Base-by-base conservation (phyloP, 2,888 invertebrate genomes). In the Cryptosula pallasiana region DNA sequence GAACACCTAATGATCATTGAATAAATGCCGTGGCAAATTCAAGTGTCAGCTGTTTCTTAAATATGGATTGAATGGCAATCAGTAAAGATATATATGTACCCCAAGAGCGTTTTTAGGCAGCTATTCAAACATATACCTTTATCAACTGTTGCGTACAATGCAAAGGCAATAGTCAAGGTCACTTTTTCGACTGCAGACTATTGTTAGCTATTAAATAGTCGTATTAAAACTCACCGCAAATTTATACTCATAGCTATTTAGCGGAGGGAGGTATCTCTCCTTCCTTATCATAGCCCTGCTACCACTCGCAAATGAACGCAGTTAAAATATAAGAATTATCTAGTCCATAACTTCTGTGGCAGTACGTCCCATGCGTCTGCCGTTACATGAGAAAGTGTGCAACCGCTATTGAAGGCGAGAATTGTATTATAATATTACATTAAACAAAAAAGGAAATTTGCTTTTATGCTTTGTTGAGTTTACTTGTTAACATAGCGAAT, bases 381-480 rank as follows among this genome's bases (percentile, higher is more conserved):
- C 20, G 45, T 20, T 20, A 45, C 45, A 45, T 45, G 45, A 13
- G 9, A 5, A 45, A 45, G 45, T 45, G 45, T 45, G 5, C 20
- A 20, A 45, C 9, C 9, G 9, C 45, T 5, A 5, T 45, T 45
- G 9, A 5, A 45, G 9, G 5, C 45, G 20, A 45, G n/a, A 45
- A 5, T 16, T 32, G 29, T 63, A 63, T 63, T 63, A 27, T 32
- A 32, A 63, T 63, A 63, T 63, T 63, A 32, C 32, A 63, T 63
- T 29, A 63, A 63, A 63, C 63, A 63, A 63, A 63, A 63, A 32
- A 63, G 63, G 63, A 63, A 63, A 63, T 63, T 63, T 34, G 63
- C 63, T 63, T 63, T 63, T 32, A 63, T 32, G 63, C 63, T 32
- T 63, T 63, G 32, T 63, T 9, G 3, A 5, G 32, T 25, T 63